phyloP scores from a whole-genome alignment of 2,888 invertebrate species.

The Auanema freiburgensis region DNA sequence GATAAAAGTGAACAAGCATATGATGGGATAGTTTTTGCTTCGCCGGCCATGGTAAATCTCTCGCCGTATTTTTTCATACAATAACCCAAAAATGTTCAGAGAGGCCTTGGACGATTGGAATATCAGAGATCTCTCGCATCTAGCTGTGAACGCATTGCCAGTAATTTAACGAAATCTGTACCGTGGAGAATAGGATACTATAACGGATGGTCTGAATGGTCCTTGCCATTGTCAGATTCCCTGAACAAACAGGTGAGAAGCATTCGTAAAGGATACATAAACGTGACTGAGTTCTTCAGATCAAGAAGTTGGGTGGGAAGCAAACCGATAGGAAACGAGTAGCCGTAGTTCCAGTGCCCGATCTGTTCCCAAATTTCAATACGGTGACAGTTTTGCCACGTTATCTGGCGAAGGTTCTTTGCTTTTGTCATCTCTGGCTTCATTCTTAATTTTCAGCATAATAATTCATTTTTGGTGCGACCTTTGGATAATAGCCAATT shows the following conservation, averaged over 20 bases:
- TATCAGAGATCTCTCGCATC: conserved; percentile 29
- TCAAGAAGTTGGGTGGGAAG: conserved; percentile 5
- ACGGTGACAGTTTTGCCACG: conserved; percentile 45
- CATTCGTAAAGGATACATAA: no score
- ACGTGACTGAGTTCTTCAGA: no score
- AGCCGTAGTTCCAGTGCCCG: conserved; percentile 48
- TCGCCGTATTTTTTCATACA: not conserved
- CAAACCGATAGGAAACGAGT: conserved; percentile 14
- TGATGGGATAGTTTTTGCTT: conserved; percentile 38
- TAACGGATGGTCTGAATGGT: conserved; percentile 45
- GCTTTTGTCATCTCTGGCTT: not conserved
- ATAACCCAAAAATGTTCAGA: conserved; percentile 21
- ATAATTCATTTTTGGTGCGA: conserved; percentile 3
- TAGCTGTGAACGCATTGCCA: conserved; percentile 36
- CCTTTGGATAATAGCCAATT: conserved; percentile 13
- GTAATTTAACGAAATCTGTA: conserved; percentile 27
- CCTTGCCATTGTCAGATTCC: conserved; percentile 23
- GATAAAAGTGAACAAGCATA: conserved; percentile 14
- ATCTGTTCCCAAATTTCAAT: conserved; percentile 48
- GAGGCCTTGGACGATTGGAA: conserved; percentile 20
- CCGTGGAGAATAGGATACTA: conserved; percentile 48
- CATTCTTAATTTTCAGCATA: conserved; percentile 8
- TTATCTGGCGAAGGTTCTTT: conserved; percentile 7
- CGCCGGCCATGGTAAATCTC: conserved; percentile 28
- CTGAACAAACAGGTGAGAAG: conserved; percentile 12